Conservation (phyloP, 2,113 vertebrate species). For the Tiliqua scincoides region DNA sequence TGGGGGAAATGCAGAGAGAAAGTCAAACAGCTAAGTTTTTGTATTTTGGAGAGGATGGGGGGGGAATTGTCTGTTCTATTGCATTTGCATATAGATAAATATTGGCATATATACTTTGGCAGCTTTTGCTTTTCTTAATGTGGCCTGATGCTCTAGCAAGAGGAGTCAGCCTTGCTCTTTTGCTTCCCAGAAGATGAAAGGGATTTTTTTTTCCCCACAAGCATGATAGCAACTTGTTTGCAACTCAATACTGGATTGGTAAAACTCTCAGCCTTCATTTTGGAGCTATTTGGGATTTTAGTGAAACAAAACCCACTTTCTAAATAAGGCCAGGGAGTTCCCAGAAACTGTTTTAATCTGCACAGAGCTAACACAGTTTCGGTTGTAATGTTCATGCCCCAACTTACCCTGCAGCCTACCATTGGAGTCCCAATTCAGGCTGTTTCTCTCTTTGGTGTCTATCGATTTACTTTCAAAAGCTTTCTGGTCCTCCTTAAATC, state of each 20-base stretch:
- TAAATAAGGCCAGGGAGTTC: constrained; percentile 36
- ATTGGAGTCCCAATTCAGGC: constrained; percentile 17
- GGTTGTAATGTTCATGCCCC: rapidly evolving
- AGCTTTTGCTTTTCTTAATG: rapidly evolving
- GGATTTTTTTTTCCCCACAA: background rate
- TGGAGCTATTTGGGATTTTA: constrained; percentile 65
- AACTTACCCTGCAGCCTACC: background rate
- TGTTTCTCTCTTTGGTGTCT: constrained; percentile 21
- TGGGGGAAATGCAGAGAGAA: background rate
- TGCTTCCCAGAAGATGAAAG: constrained; percentile 9
- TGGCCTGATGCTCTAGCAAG: background rate
- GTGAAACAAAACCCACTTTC: constrained; percentile 65
- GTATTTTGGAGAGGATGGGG: background rate
- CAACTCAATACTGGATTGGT: constrained; percentile 7
- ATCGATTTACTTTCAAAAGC: constrained; percentile 48
- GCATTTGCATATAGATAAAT: background rate
- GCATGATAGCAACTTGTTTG: constrained; percentile 30
- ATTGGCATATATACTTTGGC: background rate
- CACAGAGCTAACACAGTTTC: background rate
- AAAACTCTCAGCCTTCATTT: constrained; percentile 42
- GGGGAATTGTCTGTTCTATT: background rate
- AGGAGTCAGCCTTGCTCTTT: background rate
- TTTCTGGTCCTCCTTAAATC: constrained; percentile 58
- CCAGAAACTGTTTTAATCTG: background rate
- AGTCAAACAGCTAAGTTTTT: constrained; percentile 8